Evolutionary conservation across 1,140 invertebrate species (phyloP).

Genomic region (Zeugodacus cucurbitae): DNA sequence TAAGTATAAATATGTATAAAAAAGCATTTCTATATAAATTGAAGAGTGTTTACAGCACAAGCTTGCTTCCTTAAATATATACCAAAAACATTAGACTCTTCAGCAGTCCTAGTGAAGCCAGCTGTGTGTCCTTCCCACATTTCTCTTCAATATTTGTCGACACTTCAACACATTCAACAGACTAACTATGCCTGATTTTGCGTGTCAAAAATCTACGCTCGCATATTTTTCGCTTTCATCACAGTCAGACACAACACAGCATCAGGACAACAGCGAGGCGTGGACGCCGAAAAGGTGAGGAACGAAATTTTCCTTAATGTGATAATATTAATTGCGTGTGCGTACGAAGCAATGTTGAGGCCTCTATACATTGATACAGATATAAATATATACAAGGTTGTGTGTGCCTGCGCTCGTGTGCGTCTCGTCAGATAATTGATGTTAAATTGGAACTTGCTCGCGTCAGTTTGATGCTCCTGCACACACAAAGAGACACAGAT

Average conservation of each 20-base stretch:
- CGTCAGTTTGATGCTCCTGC: neutral
- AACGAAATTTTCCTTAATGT: neutral
- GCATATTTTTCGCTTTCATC: neutral
- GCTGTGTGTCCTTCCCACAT: neutral
- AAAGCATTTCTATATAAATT: no score
- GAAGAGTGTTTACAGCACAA: no score
- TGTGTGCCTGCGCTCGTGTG: neutral
- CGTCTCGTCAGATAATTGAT: neutral
- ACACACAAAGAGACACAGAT: neutral
- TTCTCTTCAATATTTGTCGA: neutral
- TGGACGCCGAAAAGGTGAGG: neutral
- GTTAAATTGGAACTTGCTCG: slow-evolving; percentile 1
- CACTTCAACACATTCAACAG: neutral
- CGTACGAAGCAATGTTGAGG: no score
- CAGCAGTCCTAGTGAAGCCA: neutral
- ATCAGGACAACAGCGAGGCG: neutral
- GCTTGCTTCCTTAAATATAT: neutral
- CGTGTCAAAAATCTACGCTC: neutral
- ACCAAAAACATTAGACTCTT: neutral
- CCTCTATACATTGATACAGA: no score
- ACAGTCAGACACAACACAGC: neutral
- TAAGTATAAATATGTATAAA: neutral
- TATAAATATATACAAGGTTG: no score
- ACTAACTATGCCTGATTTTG: neutral
- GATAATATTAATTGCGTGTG: slow-evolving; percentile 10